Conservation (phyloP, 2,797 vertebrate species). For the Spinus olivaceus region DNA sequence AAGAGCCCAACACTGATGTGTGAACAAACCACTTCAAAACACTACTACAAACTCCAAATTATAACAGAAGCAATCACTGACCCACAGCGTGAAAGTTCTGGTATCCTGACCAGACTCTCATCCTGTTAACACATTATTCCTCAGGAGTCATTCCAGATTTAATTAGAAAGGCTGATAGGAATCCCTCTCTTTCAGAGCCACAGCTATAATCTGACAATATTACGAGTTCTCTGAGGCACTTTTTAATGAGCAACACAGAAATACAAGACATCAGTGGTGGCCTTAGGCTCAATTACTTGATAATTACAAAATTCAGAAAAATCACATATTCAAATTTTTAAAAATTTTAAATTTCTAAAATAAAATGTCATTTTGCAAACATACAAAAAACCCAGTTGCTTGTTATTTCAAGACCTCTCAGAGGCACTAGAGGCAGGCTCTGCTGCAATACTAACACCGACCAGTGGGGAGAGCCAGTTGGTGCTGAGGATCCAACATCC, state of each 20-base stretch:
- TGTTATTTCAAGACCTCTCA: neutral
- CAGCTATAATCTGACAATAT: neutral
- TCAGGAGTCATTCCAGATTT: neutral
- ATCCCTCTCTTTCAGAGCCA: neutral
- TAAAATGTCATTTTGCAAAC: neutral
- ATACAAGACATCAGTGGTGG: neutral
- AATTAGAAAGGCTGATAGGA: neutral
- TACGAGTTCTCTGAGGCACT: neutral
- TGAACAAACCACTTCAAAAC: neutral
- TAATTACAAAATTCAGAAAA: neutral
- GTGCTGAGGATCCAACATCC: neutral
- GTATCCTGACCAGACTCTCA: neutral
- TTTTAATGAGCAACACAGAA: neutral
- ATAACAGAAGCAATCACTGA: neutral
- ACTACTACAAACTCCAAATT: neutral
- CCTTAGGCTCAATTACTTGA: neutral
- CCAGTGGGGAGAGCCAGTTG: rapidly evolving
- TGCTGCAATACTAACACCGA: neutral
- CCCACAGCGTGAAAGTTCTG: neutral
- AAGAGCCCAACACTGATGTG: neutral
- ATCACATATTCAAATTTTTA: neutral
- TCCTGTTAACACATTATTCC: neutral
- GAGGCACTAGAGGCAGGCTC: neutral
- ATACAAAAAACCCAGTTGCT: neutral
- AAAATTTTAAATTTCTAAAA: neutral